A percentile compares a stretch with the other conserved stretches of the same genome.
Conservation (phyloP, 1,140 invertebrate genomes). For the Goniozus legneri region DNA sequence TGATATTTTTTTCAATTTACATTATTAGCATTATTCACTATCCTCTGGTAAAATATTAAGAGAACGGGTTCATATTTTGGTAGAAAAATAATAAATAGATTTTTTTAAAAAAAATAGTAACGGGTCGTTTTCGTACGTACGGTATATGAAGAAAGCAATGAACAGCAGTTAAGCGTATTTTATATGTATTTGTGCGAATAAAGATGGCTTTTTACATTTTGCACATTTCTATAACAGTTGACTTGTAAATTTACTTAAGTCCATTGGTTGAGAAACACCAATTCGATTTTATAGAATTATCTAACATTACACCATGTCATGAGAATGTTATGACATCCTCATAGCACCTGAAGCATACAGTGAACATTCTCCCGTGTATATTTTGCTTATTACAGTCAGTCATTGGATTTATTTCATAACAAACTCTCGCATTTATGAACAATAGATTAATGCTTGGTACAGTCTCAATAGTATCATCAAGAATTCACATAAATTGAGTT, state of each 20-base stretch:
- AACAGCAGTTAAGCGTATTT: constrained; percentile 13
- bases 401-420: constrained; percentile 46
- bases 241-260: neutral
- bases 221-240: constrained; percentile 7
- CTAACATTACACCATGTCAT: constrained; percentile 32
- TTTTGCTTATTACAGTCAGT: constrained; percentile 41
- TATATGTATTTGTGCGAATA: constrained; percentile 23
- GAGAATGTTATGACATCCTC: constrained; percentile 28
- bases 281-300: constrained; percentile 25
- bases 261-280: constrained; percentile 36
- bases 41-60: too few species aligned
- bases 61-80: too few species aligned
- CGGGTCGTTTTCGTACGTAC: too few species aligned
- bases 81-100: too few species aligned
- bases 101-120: too few species aligned
- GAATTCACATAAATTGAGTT: constrained; percentile 31
- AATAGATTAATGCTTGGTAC: constrained; percentile 25
- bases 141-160: too few species aligned
- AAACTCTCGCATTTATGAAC: constrained; percentile 34
- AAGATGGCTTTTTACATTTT: constrained; percentile 17
- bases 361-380: constrained; percentile 46
- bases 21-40: too few species aligned
- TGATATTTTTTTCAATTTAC: too few species aligned
- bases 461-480: constrained; percentile 24
- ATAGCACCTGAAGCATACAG: constrained; percentile 45